Base-by-base conservation (phyloP, 53 echinoderm and acorn worm species). In the Hippasteria phrygiana region DNA sequence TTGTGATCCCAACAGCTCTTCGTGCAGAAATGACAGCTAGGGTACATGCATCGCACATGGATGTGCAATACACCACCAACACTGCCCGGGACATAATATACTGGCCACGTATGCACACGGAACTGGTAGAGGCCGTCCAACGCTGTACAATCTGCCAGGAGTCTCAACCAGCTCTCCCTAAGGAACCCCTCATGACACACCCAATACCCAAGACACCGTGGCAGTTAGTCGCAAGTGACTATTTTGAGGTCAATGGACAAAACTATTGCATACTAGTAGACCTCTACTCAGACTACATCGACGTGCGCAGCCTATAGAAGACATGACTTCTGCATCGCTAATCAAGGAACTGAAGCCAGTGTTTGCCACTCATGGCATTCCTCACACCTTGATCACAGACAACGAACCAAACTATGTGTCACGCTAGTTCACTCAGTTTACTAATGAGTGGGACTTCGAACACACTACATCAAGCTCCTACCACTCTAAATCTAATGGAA, bases 341-440 rank as follows among this genome's bases (percentile, higher is more conserved):
- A 31, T 65, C 28, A 65, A 65, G 65, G 29, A 59, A 59, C 6
- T 18, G 4, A 18, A 59, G 17, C 59, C 59, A 59, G 59, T 59
- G 4, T 59, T 59, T 65, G 65, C 65, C 65, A 65, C 65, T 27
- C 65, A 65, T 31, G 65, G 65, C 65, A 48, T 48, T 10, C 48
- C 48, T 10, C 8, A 8, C 29, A 65, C 65, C 3, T 31, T 65
- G 28, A 65, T 65, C 28, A 65, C 28, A 27, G 65, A 29, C 65
- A 65, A 65, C 14, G 65, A 31, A 14, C 65, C 65, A 65, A 65
- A 65, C 65, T 14, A 8, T 29, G 65, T 31, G 3, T 65, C 65
- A 27, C 65, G 65, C 3, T 27, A 71, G 71, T 71, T 71, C 71
- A 71, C 39, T 40, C 38, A 71, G 40, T 71, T 62, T 71, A 40